These are phyloP conservation scores for Synergus gifuensis DNA, from an alignment of 2,888 invertebrate genomes.

Conservation along the genomic window DNA sequence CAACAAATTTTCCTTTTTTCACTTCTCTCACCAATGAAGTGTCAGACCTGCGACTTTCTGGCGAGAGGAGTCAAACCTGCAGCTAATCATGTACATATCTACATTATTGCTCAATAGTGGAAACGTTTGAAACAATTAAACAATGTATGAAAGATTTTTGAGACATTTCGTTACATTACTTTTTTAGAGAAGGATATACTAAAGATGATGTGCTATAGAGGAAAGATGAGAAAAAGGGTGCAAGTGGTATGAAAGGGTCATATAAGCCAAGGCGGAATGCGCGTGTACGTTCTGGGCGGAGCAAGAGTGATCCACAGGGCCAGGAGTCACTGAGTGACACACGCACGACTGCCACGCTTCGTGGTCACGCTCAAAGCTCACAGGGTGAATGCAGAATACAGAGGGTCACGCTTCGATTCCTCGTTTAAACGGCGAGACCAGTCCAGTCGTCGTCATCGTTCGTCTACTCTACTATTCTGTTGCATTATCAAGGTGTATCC, in stretches of 20 bases:
- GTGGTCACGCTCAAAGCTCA: slow-evolving; percentile 75
- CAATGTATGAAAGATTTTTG: too few relatives aligned
- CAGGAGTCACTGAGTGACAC: slow-evolving; percentile 75
- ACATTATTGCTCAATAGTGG: too few relatives aligned
- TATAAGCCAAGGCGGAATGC: slow-evolving; percentile 52
- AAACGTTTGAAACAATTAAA: too few relatives aligned
- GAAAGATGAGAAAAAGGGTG: slow-evolving; percentile 10
- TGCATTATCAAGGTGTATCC: slow-evolving; percentile 29
- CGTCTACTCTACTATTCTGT: neutral
- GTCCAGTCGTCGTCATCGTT: neutral
- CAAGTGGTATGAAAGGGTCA: neutral
- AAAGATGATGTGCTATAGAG: neutral
- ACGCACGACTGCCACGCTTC: slow-evolving; percentile 76
- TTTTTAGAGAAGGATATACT: too few relatives aligned
- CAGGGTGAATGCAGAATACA: slow-evolving; percentile 53
- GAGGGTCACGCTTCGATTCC: slow-evolving; percentile 72
- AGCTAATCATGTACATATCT: too few relatives aligned
- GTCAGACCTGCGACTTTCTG: too few relatives aligned
- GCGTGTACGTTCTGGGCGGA: slow-evolving; percentile 76
- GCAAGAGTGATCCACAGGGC: slow-evolving; percentile 67
- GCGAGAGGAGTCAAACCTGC: too few relatives aligned
- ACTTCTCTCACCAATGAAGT: too few relatives aligned
- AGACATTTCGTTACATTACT: too few relatives aligned
- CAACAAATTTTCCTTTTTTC: too few relatives aligned
- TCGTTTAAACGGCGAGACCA: slow-evolving; percentile 54